These are phyloP conservation scores for Heteropelma amictum DNA, from an alignment of 2,888 invertebrate genomes.

Conservation along the genomic window DNA sequence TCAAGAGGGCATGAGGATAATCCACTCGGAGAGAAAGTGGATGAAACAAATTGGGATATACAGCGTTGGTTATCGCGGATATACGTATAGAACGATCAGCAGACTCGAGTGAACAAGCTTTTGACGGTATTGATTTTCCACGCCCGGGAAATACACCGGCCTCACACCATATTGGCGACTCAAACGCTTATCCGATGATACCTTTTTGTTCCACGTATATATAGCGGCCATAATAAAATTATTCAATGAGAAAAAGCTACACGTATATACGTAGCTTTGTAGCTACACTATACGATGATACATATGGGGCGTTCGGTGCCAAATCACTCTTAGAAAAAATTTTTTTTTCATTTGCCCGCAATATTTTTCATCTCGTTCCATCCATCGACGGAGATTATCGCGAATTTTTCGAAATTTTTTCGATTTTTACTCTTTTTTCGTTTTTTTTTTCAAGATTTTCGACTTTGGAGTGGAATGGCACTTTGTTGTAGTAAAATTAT, in stretches of 20 bases:
- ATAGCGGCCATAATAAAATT: not conserved
- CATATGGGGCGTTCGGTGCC: too few relatives aligned
- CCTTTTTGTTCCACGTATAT: conserved; percentile 24
- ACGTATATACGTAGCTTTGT: too few relatives aligned
- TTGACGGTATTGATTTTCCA: conserved; percentile 74
- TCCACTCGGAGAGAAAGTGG: conserved; percentile 11
- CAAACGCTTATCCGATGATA: conserved; percentile 60
- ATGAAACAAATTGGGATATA: conserved; percentile 20
- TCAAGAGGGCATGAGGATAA: conserved; percentile 12
- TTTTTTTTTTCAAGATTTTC: too few relatives aligned
- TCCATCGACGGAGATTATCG: too few relatives aligned
- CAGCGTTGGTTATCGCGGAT: conserved; percentile 32
- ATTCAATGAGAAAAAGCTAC: not conserved
- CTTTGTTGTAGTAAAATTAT: too few relatives aligned
- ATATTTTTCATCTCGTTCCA: too few relatives aligned
- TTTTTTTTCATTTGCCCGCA: too few relatives aligned
- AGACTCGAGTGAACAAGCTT: conserved; percentile 64
- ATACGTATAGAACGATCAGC: conserved; percentile 31
- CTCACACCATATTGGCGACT: conserved; percentile 68
- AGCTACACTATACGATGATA: too few relatives aligned
- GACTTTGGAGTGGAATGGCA: too few relatives aligned
- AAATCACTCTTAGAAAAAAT: too few relatives aligned
- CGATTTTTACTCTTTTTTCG: too few relatives aligned
- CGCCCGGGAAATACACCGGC: conserved; percentile 65
- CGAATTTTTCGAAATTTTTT: too few relatives aligned